Base-by-base conservation (phyloP, 1,140 invertebrate genomes). In the Catajapyx aquilonaris region DNA sequence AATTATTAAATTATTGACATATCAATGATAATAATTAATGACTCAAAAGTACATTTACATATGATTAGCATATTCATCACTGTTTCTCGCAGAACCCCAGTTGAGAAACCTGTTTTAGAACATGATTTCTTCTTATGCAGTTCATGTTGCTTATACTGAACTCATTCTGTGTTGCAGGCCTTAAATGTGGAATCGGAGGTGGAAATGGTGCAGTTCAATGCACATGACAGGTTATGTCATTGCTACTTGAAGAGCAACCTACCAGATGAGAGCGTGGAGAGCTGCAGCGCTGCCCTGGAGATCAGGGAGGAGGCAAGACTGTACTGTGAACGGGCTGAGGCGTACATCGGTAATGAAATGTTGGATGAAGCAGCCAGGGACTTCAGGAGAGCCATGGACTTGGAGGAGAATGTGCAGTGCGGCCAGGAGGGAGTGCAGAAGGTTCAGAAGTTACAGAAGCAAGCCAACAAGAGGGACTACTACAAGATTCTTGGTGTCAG, bases 401-500 rank as follows among this genome's bases (percentile, higher is more conserved):
- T 90, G 17, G 85, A 97, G 44, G 69, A 78, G 35, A 67, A 74
- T 28, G 69, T 73, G 39, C 67, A 76, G 44, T 60, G 84, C 46
- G 90, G 88, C 0, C 80, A 84, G 52, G 87, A 97, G 47, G 90
- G 90, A 10, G 52, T 93, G 2, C 69, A 78, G 41, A 73, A 71
- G 49, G 90, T 87, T 2, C 85, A 96, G 55, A 91, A 91, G 53
- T 57, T 94, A 37, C 80, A 93, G 55, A 96, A 96, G 54, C 77
- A 90, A 51, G 68, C 90, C 0, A 83, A 93, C 48, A 80, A 80
- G 48, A 64, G 88, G 50, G 93, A 98, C 61, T 99, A 99, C 62
- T 99, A 99, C 56, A 96, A 97, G 65, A 98, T 98, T 47, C 61
- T 97, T 30, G 75, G 74, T 13, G 80, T 90, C 1, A 69, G 69